These are phyloP conservation scores for Campodea augens DNA, from an alignment of 1,140 invertebrate species.

Conservation along the genomic window DNA sequence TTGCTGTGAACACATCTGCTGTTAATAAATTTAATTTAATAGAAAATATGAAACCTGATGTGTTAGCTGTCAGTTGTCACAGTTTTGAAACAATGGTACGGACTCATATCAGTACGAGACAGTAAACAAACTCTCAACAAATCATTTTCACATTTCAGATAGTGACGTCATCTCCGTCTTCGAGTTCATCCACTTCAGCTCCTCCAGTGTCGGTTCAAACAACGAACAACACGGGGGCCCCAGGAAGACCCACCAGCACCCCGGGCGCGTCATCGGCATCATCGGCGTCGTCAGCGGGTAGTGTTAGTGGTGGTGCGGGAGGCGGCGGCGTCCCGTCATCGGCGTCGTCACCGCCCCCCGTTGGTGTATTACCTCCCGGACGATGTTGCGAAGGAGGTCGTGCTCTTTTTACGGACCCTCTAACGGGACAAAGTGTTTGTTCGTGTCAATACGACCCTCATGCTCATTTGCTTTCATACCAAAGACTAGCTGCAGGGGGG, in stretches of 20 bases:
- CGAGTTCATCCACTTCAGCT: conserved; percentile 23
- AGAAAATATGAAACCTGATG: no score
- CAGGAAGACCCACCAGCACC: conserved; percentile 18
- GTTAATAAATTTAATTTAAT: no score
- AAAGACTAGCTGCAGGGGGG: conserved; percentile 20
- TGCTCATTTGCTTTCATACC: conserved; percentile 28
- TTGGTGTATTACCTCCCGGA: neutral
- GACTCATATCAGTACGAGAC: no score
- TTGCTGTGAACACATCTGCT: no score
- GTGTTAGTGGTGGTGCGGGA: conserved; percentile 1
- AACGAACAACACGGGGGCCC: conserved; percentile 24
- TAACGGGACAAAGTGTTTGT: conserved; percentile 79
- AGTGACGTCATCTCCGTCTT: neutral
- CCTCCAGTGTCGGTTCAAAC: conserved; percentile 20
- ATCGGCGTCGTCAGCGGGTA: conserved; percentile 17
- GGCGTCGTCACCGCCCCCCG: conserved; percentile 23
- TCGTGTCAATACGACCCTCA: conserved; percentile 55
- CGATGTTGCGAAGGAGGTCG: conserved; percentile 81
- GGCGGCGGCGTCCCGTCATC: conserved; percentile 9
- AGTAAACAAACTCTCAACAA: no score
- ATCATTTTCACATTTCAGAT: no score
- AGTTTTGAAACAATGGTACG: no score
- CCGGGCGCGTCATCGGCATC: conserved; percentile 6
- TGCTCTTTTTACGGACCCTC: conserved; percentile 75
- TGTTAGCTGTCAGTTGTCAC: no score